These are phyloP conservation scores for Epinotia ramella DNA, from an alignment of 2,888 invertebrate species.

Conservation along the genomic window DNA sequence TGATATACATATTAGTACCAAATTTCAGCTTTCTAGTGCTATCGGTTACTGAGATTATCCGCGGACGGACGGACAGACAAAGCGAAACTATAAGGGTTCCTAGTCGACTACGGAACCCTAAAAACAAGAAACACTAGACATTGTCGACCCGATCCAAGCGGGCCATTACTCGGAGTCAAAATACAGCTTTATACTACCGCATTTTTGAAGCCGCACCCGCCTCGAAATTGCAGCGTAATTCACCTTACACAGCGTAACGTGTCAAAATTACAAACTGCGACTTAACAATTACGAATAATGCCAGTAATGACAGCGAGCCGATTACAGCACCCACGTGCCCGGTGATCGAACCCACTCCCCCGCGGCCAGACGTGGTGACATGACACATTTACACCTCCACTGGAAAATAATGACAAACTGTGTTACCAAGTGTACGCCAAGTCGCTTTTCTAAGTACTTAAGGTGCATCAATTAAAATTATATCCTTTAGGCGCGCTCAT, in stretches of 20 bases:
- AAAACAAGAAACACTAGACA: too few relatives aligned
- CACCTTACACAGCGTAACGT: slow-evolving; percentile 15
- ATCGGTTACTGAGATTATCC: too few relatives aligned
- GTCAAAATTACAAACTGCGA: slow-evolving; percentile 49
- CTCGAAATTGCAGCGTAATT: slow-evolving; percentile 20
- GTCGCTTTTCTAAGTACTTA: neutral
- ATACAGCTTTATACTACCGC: neutral
- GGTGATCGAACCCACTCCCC: slow-evolving; percentile 64
- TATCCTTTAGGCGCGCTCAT: too few relatives aligned
- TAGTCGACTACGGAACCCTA: too few relatives aligned
- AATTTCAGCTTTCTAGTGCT: too few relatives aligned
- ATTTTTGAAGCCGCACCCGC: neutral
- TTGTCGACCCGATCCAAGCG: neutral
- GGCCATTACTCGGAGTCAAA: neutral
- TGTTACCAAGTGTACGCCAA: slow-evolving; percentile 27
- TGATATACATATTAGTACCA: too few relatives aligned
- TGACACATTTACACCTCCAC: slow-evolving; percentile 31
- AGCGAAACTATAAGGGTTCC: too few relatives aligned
- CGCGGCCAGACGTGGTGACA: slow-evolving; percentile 48
- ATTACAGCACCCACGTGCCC: slow-evolving; percentile 42
- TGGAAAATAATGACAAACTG: slow-evolving; percentile 36
- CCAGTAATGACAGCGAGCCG: slow-evolving; percentile 31
- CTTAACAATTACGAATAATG: slow-evolving; percentile 52
- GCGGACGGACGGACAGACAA: too few relatives aligned
- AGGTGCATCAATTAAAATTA: too few relatives aligned